Conservation (phyloP, 23 tunicate species). For the Clavelina lepadiformis region DNA sequence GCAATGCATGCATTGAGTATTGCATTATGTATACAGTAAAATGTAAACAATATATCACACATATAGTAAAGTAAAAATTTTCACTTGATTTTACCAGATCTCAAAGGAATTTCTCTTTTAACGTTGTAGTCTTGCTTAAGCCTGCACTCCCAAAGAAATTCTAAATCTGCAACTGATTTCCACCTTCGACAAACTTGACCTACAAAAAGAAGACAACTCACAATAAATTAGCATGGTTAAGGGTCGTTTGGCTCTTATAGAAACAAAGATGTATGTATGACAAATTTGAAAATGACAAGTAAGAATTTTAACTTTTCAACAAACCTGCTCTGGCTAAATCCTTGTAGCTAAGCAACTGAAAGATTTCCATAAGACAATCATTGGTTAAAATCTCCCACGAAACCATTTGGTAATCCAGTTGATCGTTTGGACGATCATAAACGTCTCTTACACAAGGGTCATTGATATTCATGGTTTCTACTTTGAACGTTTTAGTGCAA, state of each 20-base stretch:
- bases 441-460: too few relatives aligned
- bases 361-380: slow-evolving; percentile 39
- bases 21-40: background rate
- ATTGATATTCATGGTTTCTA: too few relatives aligned
- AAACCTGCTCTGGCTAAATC: slow-evolving; percentile 44
- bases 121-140: slow-evolving; percentile 36
- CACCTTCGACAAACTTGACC: slow-evolving; percentile 47
- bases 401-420: slow-evolving; percentile 5
- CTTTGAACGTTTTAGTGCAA: too few relatives aligned
- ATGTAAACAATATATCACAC: background rate
- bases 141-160: slow-evolving; percentile 49
- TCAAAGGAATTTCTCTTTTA: background rate
- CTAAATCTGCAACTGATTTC: slow-evolving; percentile 32
- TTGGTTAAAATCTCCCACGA: slow-evolving; percentile 50
- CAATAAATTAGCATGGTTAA: too few relatives aligned
- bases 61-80: background rate
- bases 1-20: too few relatives aligned
- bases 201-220: too few relatives aligned
- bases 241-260: too few relatives aligned
- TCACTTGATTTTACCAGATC: slow-evolving; percentile 1
- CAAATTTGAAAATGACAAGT: background rate
- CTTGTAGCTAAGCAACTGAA: slow-evolving; percentile 26
- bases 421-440: too few relatives aligned
- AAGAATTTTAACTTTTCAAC: too few relatives aligned
- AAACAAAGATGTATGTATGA: too few relatives aligned